These are phyloP conservation scores for Chironomus striatipennis DNA, from an alignment of 1,140 invertebrate species.

Conservation along the genomic window DNA sequence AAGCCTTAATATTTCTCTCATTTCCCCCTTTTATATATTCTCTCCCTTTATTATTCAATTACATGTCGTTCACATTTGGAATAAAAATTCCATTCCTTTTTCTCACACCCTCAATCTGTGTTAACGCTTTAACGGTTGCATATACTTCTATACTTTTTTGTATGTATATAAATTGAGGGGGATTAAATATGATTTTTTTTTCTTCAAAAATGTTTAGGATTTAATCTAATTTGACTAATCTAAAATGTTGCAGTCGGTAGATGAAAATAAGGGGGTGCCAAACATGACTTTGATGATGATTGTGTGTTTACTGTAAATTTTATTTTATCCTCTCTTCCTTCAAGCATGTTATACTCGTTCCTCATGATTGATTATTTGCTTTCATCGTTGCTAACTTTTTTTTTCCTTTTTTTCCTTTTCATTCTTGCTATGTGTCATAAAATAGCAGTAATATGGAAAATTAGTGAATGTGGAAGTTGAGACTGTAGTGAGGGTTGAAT, in stretches of 20 bases:
- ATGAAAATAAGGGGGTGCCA: background rate
- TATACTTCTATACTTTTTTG: background rate
- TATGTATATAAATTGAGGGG: background rate
- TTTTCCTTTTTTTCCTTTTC: background rate
- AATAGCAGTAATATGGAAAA: too few species aligned
- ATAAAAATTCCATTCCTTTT: background rate
- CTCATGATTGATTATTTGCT: slow-evolving; percentile 9
- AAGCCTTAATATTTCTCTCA: too few species aligned
- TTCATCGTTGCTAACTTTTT: background rate
- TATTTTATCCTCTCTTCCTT: too few species aligned
- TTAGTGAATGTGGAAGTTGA: too few species aligned
- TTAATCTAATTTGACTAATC: slow-evolving; percentile 24
- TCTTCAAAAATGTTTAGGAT: background rate
- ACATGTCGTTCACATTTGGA: background rate
- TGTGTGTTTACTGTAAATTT: background rate
- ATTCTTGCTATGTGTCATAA: background rate
- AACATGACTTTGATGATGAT: slow-evolving; percentile 8
- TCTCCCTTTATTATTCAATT: slow-evolving; percentile 20
- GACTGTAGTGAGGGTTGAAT: too few species aligned
- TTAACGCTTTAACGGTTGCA: background rate
- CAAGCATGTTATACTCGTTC: background rate
- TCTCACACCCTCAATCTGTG: background rate
- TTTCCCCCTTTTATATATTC: background rate
- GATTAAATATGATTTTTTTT: background rate
- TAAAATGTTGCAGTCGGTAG: background rate